A percentile compares a stretch with the other conserved stretches of the same genome.
These are phyloP conservation scores for Falco novaeseelandiae DNA, from an alignment of 2,797 vertebrate species.

Conservation along the genomic window DNA sequence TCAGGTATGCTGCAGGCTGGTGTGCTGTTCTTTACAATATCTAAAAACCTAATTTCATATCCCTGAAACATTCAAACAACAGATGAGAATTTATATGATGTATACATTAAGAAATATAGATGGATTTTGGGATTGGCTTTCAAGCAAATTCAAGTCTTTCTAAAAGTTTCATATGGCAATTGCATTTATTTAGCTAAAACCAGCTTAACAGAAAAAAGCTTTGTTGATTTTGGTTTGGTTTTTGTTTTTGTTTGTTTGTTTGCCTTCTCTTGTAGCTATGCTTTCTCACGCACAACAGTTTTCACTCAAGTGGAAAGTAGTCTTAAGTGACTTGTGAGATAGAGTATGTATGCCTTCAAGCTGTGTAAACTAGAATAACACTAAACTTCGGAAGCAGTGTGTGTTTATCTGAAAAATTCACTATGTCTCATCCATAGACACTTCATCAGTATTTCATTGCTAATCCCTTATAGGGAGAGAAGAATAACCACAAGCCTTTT, in stretches of 20 bases:
- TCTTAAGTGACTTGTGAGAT: background rate
- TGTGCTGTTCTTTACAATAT: conserved; percentile 29
- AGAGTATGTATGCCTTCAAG: background rate
- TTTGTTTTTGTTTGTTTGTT: background rate
- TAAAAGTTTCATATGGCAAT: background rate
- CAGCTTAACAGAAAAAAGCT: background rate
- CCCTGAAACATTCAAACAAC: conserved; percentile 44
- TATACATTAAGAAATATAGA: background rate
- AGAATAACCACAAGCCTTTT: background rate
- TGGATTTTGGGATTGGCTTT: conserved; percentile 32
- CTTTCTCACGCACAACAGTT: conserved; percentile 10
- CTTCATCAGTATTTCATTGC: background rate
- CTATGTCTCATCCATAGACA: background rate
- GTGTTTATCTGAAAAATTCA: background rate
- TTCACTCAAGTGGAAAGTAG: conserved; percentile 27
- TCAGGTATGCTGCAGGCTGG: conserved; percentile 51
- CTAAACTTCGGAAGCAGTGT: background rate
- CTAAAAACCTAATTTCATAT: conserved; percentile 55
- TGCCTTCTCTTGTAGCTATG: background rate
- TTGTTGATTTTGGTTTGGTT: background rate
- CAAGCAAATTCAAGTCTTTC: conserved; percentile 14
- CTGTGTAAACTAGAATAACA: background rate
- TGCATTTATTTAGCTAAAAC: conserved; percentile 42
- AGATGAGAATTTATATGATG: background rate
- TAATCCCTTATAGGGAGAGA: background rate